Evolutionary conservation across 2,113 vertebrate species (phyloP).

Genomic region (Tragulus kanchil): DNA sequence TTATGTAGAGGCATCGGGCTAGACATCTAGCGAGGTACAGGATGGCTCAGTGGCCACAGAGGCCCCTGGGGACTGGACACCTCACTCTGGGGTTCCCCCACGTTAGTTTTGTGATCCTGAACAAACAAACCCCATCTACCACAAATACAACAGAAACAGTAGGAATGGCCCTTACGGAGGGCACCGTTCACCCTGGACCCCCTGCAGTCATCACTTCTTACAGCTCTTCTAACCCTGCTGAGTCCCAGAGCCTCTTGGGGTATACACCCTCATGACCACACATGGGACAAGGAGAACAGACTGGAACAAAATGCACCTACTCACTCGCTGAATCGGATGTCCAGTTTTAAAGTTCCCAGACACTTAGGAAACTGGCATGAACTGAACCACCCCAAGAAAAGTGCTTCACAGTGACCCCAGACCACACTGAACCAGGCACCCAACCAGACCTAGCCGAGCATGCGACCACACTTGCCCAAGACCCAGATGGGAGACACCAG

Average conservation of each 20-base stretch:
- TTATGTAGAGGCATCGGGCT: background rate
- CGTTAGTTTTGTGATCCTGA: background rate
- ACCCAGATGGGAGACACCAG: too few relatives aligned
- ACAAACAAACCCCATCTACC: background rate
- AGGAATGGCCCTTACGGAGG: background rate
- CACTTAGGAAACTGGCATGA: background rate
- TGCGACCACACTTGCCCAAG: background rate
- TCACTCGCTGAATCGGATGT: background rate
- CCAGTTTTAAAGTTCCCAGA: background rate
- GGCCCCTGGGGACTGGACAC: background rate
- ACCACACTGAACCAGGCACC: background rate
- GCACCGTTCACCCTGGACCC: background rate
- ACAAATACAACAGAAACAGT: background rate
- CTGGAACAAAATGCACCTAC: background rate
- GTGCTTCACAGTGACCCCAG: background rate
- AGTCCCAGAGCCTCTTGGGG: background rate
- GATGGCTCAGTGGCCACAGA: background rate
- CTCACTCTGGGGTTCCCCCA: background rate
- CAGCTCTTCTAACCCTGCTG: background rate
- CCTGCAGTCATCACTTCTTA: background rate
- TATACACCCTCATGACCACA: background rate
- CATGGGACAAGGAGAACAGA: background rate
- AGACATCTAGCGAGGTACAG: background rate
- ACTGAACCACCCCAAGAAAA: background rate
- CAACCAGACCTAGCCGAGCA: background rate